phyloP scores from a whole-genome alignment of 1,140 invertebrate genomes.

The Pantala flavescens region DNA sequence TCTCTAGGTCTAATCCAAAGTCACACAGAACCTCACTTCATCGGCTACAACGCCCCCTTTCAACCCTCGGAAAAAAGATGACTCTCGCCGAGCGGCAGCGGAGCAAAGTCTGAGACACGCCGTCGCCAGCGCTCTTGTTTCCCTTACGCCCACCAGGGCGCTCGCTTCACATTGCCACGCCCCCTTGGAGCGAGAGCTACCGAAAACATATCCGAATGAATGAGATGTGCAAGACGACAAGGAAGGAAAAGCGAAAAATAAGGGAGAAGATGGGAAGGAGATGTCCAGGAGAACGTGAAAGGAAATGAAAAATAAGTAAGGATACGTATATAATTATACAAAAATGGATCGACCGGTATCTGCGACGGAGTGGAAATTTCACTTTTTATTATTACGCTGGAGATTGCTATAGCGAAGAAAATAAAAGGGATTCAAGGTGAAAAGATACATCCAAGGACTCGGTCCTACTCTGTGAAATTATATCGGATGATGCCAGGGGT shows the following conservation, averaged over 20 bases:
- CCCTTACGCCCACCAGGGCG: background rate
- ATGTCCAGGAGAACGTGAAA: background rate
- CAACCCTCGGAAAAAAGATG: background rate
- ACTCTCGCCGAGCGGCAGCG: background rate
- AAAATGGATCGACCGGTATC: no score
- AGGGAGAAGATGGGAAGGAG: background rate
- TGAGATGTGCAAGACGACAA: background rate
- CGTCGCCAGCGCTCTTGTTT: background rate
- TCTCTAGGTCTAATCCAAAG: background rate
- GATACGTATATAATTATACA: background rate
- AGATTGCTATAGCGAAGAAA: no score
- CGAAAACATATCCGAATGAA: background rate
- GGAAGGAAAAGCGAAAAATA: background rate
- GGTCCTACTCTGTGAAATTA: no score
- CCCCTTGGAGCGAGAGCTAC: background rate
- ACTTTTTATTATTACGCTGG: no score
- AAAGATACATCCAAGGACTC: no score
- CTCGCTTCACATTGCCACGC: background rate
- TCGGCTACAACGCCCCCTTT: background rate
- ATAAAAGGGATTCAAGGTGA: no score
- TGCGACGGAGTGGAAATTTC: no score
- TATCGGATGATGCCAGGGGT: no score
- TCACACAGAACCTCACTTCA: background rate
- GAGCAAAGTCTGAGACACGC: background rate
- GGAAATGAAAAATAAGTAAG: background rate